Conservation (phyloP, 2,888 invertebrate species). For the Dicyrtoma fusca region DNA sequence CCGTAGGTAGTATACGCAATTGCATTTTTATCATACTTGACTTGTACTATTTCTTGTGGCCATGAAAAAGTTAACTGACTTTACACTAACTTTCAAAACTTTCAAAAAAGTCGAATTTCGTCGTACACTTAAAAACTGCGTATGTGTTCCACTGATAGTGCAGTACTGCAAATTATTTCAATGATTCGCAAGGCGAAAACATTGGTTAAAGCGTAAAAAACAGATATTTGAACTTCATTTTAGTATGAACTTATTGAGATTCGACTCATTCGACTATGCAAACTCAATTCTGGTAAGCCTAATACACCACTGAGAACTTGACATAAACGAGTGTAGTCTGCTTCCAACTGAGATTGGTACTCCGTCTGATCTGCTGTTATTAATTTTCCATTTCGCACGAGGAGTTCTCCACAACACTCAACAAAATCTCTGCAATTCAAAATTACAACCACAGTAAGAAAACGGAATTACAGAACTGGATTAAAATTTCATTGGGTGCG, state of each 20-base stretch:
- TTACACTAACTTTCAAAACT: too few species aligned
- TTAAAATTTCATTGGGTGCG: too few species aligned
- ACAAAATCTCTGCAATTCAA: slow-evolving; percentile 53
- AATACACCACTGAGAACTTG: slow-evolving; percentile 52
- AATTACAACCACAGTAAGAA: too few species aligned
- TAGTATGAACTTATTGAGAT: slow-evolving; percentile 56
- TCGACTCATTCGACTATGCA: slow-evolving; percentile 55
- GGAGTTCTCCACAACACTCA: slow-evolving; percentile 55
- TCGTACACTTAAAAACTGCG: too few species aligned
- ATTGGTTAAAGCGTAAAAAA: not conserved
- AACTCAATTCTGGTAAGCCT: slow-evolving; percentile 50
- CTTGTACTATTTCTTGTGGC: slow-evolving; percentile 9
- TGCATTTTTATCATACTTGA: not conserved
- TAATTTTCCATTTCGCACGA: slow-evolving; percentile 55
- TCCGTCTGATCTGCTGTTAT: slow-evolving; percentile 55
- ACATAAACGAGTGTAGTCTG: slow-evolving; percentile 52
- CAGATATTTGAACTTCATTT: slow-evolving; percentile 17
- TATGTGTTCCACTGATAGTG: too few species aligned
- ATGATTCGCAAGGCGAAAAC: too few species aligned
- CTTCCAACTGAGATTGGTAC: slow-evolving; percentile 54
- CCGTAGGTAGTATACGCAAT: not conserved
- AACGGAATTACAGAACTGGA: too few species aligned
- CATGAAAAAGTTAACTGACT: not conserved
- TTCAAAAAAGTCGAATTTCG: too few species aligned
- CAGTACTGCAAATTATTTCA: too few species aligned